Percentiles rank a stretch among this genome's conserved stretches.
phyloP scores from a whole-genome alignment of 2,113 vertebrate genomes.

The Sphyrna mokarran region DNA sequence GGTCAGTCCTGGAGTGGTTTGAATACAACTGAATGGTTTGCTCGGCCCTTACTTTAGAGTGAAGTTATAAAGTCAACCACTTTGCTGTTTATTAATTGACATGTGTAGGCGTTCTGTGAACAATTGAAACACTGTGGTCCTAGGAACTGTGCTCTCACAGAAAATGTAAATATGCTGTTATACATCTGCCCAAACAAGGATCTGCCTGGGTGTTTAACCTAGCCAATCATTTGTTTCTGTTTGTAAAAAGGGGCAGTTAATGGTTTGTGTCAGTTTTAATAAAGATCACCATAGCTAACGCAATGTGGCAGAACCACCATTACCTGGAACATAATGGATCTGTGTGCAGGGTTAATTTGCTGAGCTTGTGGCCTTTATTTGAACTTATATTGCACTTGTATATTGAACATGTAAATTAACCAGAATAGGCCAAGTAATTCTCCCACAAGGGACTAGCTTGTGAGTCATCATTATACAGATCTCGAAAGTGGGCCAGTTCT shows the following conservation, averaged over 20 bases:
- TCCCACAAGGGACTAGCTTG: slow-evolving; percentile 7
- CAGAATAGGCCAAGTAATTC: background rate
- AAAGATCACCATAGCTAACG: background rate
- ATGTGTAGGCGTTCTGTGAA: background rate
- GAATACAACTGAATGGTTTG: background rate
- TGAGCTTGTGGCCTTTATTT: background rate
- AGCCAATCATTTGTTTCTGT: background rate
- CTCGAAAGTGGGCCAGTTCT: background rate
- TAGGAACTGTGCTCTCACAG: background rate
- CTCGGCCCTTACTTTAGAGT: background rate
- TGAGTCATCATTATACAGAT: background rate
- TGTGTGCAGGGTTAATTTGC: slow-evolving; percentile 20
- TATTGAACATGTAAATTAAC: background rate
- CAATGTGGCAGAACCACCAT: background rate
- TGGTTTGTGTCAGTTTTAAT: slow-evolving; percentile 35
- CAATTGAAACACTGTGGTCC: background rate
- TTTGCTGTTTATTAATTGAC: background rate
- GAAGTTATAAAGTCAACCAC: background rate
- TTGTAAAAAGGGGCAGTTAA: slow-evolving; percentile 27
- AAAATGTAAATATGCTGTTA: background rate
- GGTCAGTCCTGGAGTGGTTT: background rate
- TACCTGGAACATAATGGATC: background rate
- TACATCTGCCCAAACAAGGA: slow-evolving; percentile 1
- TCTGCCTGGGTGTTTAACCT: slow-evolving; percentile 10
- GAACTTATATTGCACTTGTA: background rate